Evolutionary conservation across 1,140 invertebrate genomes (phyloP).

Genomic region (Hycleus phaleratus): DNA sequence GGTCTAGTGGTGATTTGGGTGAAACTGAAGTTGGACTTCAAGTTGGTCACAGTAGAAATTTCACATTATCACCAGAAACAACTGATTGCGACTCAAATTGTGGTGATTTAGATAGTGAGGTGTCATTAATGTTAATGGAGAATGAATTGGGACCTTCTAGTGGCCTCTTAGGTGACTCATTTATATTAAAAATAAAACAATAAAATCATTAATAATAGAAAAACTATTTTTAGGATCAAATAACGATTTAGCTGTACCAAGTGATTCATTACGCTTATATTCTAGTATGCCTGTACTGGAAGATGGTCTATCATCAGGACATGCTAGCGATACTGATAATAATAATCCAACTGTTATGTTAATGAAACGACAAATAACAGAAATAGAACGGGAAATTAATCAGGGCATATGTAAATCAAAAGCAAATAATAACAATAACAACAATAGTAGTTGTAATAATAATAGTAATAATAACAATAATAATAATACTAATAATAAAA

Average conservation of each 20-base stretch:
- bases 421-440: constrained; percentile 11
- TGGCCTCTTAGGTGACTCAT: constrained; percentile 30
- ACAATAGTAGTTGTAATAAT: constrained; percentile 4
- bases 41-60: constrained; percentile 63
- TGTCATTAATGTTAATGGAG: constrained; percentile 65
- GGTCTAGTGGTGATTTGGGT: constrained; percentile 59
- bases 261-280: constrained; percentile 50
- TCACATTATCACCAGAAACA: constrained; percentile 87
- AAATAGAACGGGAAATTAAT: constrained; percentile 65
- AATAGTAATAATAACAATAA: not conserved
- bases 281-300: constrained; percentile 89
- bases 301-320: constrained; percentile 85
- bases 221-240: constrained; percentile 43
- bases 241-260: constrained; percentile 48
- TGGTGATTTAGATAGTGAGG: constrained; percentile 74
- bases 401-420: constrained; percentile 45
- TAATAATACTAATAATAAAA: constrained; percentile 8
- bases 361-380: constrained; percentile 66
- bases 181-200: too few species aligned
- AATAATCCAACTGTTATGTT: constrained; percentile 65
- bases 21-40: constrained; percentile 59
- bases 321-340: constrained; percentile 87
- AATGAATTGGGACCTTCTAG: constrained; percentile 48
- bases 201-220: constrained; percentile 2
- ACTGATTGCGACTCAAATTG: constrained; percentile 91